Conservation (phyloP, 2,113 vertebrate species). For the Hippocampus comes region DNA sequence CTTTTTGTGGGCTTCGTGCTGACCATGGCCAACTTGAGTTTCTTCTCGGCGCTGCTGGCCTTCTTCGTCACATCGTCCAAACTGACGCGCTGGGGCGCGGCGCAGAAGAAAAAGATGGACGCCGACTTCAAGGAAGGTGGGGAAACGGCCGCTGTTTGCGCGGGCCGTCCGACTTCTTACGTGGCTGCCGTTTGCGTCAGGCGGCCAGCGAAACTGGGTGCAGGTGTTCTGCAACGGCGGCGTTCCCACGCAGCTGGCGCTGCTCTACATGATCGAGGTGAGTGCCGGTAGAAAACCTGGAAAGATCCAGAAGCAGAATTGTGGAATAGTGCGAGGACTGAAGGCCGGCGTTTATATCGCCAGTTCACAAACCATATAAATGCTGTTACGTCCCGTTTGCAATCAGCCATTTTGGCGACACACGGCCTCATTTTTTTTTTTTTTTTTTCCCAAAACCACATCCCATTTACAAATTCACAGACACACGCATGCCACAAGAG, state of each 20-base stretch:
- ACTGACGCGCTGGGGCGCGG: slow-evolving; percentile 89
- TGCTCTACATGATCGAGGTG: slow-evolving; percentile 94
- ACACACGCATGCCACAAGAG: not conserved
- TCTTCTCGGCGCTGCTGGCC: slow-evolving; percentile 83
- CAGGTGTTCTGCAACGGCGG: slow-evolving; percentile 96
- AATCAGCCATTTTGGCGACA: too few species aligned
- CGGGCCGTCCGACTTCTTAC: not conserved
- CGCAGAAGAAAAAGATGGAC: slow-evolving; percentile 84
- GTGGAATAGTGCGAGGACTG: too few species aligned
- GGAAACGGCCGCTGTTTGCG: not conserved
- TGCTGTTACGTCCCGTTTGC: too few species aligned
- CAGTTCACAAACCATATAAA: too few species aligned
- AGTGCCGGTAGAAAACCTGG: not conserved
- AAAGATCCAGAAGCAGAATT: too few species aligned
- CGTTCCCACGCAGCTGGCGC: slow-evolving; percentile 87
- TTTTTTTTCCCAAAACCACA: too few species aligned
- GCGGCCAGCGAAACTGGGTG: slow-evolving; percentile 93
- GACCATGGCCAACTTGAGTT: slow-evolving; percentile 92
- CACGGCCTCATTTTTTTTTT: too few species aligned
- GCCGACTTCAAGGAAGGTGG: slow-evolving; percentile 93
- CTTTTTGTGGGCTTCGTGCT: slow-evolving; percentile 90
- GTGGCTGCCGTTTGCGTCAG: slow-evolving; percentile 55
- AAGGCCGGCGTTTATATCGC: not conserved
- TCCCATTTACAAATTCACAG: too few species aligned
- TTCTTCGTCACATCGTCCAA: slow-evolving; percentile 92